phyloP scores from a whole-genome alignment of 2,888 invertebrate genomes.

The Spisula solida region DNA sequence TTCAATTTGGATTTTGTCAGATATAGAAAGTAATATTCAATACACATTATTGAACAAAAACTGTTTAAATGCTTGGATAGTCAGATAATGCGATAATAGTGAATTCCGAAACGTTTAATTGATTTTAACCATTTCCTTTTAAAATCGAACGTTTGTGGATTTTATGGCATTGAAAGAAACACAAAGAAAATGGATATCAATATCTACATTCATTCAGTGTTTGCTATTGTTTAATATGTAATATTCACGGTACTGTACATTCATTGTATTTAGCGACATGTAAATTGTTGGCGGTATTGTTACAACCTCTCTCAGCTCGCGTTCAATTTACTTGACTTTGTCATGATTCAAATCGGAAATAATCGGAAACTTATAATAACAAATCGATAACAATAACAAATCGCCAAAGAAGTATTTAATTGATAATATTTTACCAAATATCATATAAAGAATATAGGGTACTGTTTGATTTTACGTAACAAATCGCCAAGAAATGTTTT shows the following conservation, averaged over 20 bases:
- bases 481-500: no score
- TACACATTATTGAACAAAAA: conserved; percentile 26
- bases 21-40: conserved; percentile 29
- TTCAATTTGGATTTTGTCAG: not conserved
- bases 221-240: not conserved
- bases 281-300: not conserved
- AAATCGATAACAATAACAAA: no score
- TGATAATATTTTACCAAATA: no score
- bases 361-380: no score
- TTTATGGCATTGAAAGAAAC: conserved; percentile 29
- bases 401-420: no score
- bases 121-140: conserved; percentile 47
- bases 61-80: not conserved
- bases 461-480: no score
- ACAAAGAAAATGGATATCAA: conserved; percentile 38
- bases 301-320: not conserved
- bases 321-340: no score
- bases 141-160: conserved; percentile 32
- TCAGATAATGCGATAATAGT: conserved; percentile 23
- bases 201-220: not conserved
- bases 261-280: not conserved
- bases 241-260: not conserved
- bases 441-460: no score
- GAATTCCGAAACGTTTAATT: conserved; percentile 35
- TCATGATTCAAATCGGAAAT: no score